Conservation (phyloP, 2,888 invertebrate species). For the Odontocerum albicorne region DNA sequence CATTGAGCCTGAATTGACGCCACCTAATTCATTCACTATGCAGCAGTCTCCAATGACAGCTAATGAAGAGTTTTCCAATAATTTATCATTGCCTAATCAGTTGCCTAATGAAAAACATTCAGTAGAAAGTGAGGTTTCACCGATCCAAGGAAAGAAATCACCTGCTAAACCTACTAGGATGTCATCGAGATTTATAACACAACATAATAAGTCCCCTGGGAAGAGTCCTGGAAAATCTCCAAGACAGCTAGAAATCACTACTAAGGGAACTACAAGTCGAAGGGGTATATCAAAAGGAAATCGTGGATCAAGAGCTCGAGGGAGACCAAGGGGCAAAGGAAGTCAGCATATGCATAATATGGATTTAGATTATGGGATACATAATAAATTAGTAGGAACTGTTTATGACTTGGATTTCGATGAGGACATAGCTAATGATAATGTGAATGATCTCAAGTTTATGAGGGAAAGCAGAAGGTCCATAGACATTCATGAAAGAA, state of each 20-base stretch:
- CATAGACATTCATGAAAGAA: constrained; percentile 66
- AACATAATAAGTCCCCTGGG: constrained; percentile 67
- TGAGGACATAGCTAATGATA: constrained; percentile 76
- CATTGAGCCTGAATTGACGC: constrained; percentile 46
- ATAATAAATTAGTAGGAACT: constrained; percentile 80
- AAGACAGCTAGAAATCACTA: constrained; percentile 55
- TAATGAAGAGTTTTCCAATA: constrained; percentile 31
- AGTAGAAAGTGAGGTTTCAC: constrained; percentile 47
- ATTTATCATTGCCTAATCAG: constrained; percentile 29
- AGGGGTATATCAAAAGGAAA: constrained; percentile 47
- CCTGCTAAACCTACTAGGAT: constrained; percentile 61
- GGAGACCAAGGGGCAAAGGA: constrained; percentile 44
- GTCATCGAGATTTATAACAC: constrained; percentile 63
- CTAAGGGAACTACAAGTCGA: constrained; percentile 47
- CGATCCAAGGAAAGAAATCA: constrained; percentile 56
- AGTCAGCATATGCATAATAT: constrained; percentile 39
- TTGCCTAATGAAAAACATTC: constrained; percentile 37
- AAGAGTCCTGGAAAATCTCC: constrained; percentile 73
- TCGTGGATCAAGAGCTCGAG: constrained; percentile 53
- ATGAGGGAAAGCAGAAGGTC: constrained; percentile 79
- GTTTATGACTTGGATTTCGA: constrained; percentile 86
- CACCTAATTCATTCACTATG: constrained; percentile 43
- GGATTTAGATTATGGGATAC: constrained; percentile 64
- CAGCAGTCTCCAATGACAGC: constrained; percentile 43
- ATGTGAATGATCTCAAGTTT: constrained; percentile 75